phyloP scores from a whole-genome alignment of 2,888 invertebrate genomes.

The Phengaris alcon region DNA sequence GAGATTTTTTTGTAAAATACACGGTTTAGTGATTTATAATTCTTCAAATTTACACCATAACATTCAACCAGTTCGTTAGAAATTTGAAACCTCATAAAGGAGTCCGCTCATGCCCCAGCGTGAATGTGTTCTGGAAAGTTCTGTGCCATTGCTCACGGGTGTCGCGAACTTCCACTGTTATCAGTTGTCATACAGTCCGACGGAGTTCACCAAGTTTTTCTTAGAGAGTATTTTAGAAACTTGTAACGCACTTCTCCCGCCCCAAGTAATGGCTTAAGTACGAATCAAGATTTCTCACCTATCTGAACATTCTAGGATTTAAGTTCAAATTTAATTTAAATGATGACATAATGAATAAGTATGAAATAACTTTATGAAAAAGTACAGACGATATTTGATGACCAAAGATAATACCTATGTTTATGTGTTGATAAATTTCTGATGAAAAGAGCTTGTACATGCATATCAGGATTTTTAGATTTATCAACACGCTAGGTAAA shows the following conservation, averaged over 20 bases:
- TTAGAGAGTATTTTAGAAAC: slow-evolving; percentile 45
- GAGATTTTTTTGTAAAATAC: too few relatives aligned
- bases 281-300: slow-evolving; percentile 38
- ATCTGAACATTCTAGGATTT: slow-evolving; percentile 30
- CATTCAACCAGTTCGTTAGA: slow-evolving; percentile 7
- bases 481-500: background rate
- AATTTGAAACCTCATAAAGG: slow-evolving; percentile 12
- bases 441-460: too few relatives aligned
- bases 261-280: slow-evolving; percentile 40
- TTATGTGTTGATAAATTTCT: too few relatives aligned
- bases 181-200: slow-evolving; percentile 70
- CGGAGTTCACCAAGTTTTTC: slow-evolving; percentile 61
- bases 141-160: slow-evolving; percentile 52
- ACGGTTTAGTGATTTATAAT: background rate
- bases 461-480: too few relatives aligned
- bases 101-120: slow-evolving; percentile 33
- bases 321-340: slow-evolving; percentile 8
- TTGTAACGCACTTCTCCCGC: slow-evolving; percentile 38
- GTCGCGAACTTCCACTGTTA: slow-evolving; percentile 54
- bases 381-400: too few relatives aligned
- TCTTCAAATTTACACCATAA: background rate
- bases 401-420: too few relatives aligned
- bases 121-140: slow-evolving; percentile 35
- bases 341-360: background rate
- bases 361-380: too few relatives aligned